phyloP scores from a whole-genome alignment of 1,140 invertebrate species.

The Zaprionus africanus region DNA sequence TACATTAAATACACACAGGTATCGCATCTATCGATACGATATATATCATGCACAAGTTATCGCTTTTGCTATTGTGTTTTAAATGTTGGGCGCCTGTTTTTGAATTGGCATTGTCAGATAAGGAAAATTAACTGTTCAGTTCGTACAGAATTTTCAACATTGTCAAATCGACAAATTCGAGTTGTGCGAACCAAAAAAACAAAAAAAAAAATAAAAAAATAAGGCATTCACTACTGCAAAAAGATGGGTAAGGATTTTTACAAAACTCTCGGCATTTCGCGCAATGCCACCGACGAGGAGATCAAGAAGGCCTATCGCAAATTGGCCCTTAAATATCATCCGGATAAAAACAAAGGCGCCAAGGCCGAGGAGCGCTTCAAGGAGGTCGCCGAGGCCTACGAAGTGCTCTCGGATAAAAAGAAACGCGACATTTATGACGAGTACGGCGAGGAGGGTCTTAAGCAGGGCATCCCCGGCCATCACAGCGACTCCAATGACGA shows the following conservation, averaged over 20 bases:
- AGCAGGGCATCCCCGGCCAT: constrained; percentile 93
- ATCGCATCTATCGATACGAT: background rate
- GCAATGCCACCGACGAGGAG: constrained; percentile 93
- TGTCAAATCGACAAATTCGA: constrained; percentile 2
- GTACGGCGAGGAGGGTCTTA: constrained; percentile 95
- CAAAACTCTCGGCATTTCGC: constrained; percentile 91
- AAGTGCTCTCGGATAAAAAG: constrained; percentile 93
- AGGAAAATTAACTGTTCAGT: background rate
- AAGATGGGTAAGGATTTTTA: constrained; percentile 85
- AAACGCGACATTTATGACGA: constrained; percentile 97
- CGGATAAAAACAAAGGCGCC: constrained; percentile 96
- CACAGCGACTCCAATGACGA: constrained; percentile 92
- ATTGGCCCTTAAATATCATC: constrained; percentile 93
- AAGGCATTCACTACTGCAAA: background rate
- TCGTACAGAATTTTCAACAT: constrained; percentile 1
- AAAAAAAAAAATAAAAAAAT: background rate
- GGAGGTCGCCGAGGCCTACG: constrained; percentile 94
- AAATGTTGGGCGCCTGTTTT: background rate
- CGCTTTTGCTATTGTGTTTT: background rate
- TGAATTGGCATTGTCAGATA: background rate
- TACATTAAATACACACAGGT: background rate
- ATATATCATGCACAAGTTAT: background rate
- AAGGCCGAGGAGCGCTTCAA: constrained; percentile 94
- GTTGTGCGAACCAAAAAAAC: constrained; percentile 7
- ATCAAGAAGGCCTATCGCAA: constrained; percentile 96